Conservation (phyloP, 2,113 vertebrate species). For the Caracal caracal region DNA sequence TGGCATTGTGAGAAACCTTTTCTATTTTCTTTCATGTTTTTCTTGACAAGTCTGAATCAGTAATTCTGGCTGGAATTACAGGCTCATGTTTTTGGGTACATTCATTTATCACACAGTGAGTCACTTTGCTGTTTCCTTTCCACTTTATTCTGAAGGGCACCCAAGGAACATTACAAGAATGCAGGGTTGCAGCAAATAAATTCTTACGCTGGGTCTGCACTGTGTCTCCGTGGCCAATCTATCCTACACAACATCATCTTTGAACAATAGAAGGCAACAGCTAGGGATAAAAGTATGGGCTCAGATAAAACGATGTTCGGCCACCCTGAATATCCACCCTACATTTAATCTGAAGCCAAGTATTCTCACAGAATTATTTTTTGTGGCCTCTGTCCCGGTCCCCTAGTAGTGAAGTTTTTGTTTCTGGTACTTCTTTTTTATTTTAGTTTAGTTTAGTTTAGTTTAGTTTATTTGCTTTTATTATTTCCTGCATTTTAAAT, state of each 20-base stretch:
- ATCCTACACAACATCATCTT: constrained; percentile 60
- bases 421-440: background rate
- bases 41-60: constrained; percentile 70
- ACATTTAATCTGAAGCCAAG: constrained; percentile 43
- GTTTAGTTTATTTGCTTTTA: background rate
- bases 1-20: constrained; percentile 78
- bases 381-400: background rate
- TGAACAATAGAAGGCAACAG: constrained; percentile 76
- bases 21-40: constrained; percentile 79
- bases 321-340: background rate
- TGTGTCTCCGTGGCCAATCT: constrained; percentile 68
- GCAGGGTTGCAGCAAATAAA: constrained; percentile 80
- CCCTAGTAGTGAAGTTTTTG: background rate
- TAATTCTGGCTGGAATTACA: constrained; percentile 80
- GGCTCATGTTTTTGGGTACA: constrained; percentile 80
- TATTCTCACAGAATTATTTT: background rate
- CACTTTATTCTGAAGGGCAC: constrained; percentile 81
- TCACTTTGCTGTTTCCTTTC: constrained; percentile 86
- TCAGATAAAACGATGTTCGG: constrained; percentile 27
- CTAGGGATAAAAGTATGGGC: background rate
- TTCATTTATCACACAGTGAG: constrained; percentile 84
- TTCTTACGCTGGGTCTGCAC: constrained; percentile 77
- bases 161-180: constrained; percentile 83
- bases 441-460: constrained; percentile 8
- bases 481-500: constrained; percentile 66